These are phyloP conservation scores for Trichonephila clavipes DNA, from an alignment of 1,140 invertebrate species.

Conservation along the genomic window DNA sequence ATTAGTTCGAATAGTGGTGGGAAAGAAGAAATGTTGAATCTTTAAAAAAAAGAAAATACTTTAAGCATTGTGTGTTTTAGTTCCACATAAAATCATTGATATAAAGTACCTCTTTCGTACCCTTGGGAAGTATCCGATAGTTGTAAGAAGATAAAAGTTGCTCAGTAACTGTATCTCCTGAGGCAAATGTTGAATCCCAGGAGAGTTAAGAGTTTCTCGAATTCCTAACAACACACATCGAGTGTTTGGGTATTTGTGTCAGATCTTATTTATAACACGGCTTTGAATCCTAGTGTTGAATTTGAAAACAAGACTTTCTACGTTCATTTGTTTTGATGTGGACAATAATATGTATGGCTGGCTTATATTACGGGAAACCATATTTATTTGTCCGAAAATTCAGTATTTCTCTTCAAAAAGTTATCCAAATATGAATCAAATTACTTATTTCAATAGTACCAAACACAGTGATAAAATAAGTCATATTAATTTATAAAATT, in stretches of 20 bases:
- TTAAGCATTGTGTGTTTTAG: neutral
- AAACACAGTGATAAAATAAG: too few species aligned
- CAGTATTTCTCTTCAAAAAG: too few species aligned
- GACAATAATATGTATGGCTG: too few species aligned
- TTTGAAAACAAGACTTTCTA: too few species aligned
- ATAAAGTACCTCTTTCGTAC: neutral
- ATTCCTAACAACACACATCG: neutral
- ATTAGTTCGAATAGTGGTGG: neutral
- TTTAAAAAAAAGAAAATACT: neutral
- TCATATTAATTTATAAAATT: too few species aligned
- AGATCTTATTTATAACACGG: neutral
- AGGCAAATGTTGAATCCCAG: neutral
- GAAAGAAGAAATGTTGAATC: neutral
- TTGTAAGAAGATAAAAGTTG: constrained; percentile 9
- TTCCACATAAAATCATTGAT: neutral
- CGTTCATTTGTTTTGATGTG: too few species aligned
- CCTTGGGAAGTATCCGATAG: neutral
- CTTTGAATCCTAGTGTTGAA: too few species aligned
- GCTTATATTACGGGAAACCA: too few species aligned
- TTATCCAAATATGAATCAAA: too few species aligned
- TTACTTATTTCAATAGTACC: too few species aligned
- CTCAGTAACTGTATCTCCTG: neutral
- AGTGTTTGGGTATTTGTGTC: neutral
- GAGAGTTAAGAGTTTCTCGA: neutral
- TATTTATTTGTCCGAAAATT: too few species aligned